Percentiles rank a stretch among this genome's conserved stretches.
Evolutionary conservation across 2,797 vertebrate genomes (phyloP).

Genomic region (Poeciliopsis turneri): DNA sequence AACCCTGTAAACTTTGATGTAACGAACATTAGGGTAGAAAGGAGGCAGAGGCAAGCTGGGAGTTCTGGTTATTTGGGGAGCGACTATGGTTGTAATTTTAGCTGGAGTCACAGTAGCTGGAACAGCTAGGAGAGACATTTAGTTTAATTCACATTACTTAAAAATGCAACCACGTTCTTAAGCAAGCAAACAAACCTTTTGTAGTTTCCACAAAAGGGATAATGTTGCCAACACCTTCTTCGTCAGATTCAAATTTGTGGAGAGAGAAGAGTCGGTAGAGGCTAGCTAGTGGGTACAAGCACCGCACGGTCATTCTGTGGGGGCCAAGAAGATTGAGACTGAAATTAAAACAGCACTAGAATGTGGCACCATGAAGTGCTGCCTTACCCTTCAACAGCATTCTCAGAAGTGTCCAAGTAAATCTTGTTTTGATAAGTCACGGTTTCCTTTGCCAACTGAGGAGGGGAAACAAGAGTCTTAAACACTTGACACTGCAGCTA

Average conservation of each 20-base stretch:
- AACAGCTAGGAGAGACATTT: neutral
- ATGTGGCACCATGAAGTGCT: neutral
- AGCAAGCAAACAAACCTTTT: conserved; percentile 25
- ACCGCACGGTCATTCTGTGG: conserved; percentile 75
- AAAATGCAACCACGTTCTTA: neutral
- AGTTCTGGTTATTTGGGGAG: neutral
- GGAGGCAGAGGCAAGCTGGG: neutral
- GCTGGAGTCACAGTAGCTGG: neutral
- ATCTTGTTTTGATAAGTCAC: conserved; percentile 84
- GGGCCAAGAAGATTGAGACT: neutral
- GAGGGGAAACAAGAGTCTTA: neutral
- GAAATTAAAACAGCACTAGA: neutral
- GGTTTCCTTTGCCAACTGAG: conserved; percentile 69
- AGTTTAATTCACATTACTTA: neutral
- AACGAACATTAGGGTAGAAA: conserved; percentile 8
- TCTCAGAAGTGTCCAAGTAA: conserved; percentile 48
- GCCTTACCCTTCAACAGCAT: conserved; percentile 70
- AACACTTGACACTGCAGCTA: neutral
- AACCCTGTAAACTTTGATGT: conserved; percentile 20
- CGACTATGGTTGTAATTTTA: neutral
- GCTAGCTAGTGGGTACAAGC: conserved; percentile 75
- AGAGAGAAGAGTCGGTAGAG: conserved; percentile 63
- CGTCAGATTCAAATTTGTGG: conserved; percentile 61
- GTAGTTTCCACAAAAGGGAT: neutral
- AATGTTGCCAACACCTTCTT: conserved; percentile 49